Evolutionary conservation across 2,888 invertebrate species (phyloP).

Genomic region (Drosophila picticornis): DNA sequence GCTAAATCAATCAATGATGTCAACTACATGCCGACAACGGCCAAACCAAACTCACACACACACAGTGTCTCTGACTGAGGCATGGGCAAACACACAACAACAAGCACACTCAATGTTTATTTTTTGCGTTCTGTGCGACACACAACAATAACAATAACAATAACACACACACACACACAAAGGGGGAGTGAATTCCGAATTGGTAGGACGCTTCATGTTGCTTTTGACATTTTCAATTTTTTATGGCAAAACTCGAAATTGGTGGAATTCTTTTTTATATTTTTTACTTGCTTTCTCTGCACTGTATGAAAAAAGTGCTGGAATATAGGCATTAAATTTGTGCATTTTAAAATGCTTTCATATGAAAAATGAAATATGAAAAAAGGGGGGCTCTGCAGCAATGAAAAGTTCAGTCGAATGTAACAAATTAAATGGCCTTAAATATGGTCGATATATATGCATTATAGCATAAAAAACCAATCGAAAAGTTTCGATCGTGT

Average conservation of each 20-base stretch:
- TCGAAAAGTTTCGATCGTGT: constrained; percentile 12
- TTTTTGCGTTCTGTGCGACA: constrained; percentile 46
- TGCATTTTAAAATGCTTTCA: constrained; percentile 17
- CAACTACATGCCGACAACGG: constrained; percentile 77
- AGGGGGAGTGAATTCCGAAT: constrained; percentile 41
- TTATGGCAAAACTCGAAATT: constrained; percentile 77
- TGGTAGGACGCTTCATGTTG: constrained; percentile 57
- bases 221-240: constrained; percentile 82
- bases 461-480: constrained; percentile 3
- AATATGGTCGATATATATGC: constrained; percentile 7
- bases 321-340: constrained; percentile 18
- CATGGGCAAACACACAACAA: constrained; percentile 41
- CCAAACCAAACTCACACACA: constrained; percentile 37
- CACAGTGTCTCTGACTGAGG: constrained; percentile 17
- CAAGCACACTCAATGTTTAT: constrained; percentile 56
- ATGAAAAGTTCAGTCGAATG: constrained; percentile 4
- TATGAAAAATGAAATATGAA: constrained; percentile 5
- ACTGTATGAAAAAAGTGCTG: constrained; percentile 2
- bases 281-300: constrained; percentile 10
- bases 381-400: not conserved
- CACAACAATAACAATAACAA: constrained; percentile 27
- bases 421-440: constrained; percentile 37
- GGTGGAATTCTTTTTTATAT: constrained; percentile 53
- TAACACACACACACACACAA: constrained; percentile 5
- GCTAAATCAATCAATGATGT: constrained; percentile 85